A percentile compares a stretch with the other conserved stretches of the same genome.
Conservation (phyloP, 2,888 invertebrate genomes). For the Abrostola tripartita region DNA sequence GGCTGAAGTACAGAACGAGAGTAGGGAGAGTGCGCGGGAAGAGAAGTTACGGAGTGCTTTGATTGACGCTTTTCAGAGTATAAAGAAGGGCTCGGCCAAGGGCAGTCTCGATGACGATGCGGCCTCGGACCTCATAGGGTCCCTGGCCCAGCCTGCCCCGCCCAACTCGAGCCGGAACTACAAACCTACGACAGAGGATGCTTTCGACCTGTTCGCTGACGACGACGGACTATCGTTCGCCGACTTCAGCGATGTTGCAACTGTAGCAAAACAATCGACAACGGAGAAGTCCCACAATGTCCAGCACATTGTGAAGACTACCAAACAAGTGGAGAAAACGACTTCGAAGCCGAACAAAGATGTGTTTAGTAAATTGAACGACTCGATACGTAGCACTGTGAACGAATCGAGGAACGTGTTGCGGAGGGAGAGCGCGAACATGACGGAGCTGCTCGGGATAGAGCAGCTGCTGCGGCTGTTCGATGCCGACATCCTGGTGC, state of each 20-base stretch:
- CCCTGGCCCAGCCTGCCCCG: conserved; percentile 62
- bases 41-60: conserved; percentile 81
- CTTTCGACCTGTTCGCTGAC: conserved; percentile 78
- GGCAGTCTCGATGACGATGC: conserved; percentile 77
- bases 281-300: conserved; percentile 84
- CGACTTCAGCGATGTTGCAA: conserved; percentile 70
- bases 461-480: conserved; percentile 88
- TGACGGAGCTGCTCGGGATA: conserved; percentile 72
- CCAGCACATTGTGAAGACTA: conserved; percentile 81
- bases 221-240: conserved; percentile 82
- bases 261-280: conserved; percentile 67
- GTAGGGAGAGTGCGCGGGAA: conserved; percentile 76
- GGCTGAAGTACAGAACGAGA: conserved; percentile 69
- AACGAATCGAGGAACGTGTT: conserved; percentile 76
- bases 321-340: conserved; percentile 69
- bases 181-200: conserved; percentile 68
- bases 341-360: conserved; percentile 72
- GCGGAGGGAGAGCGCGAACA: conserved; percentile 58
- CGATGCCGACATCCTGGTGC: conserved; percentile 86
- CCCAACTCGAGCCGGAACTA: conserved; percentile 62
- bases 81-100: conserved; percentile 80
- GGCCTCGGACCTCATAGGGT: conserved; percentile 78
- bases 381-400: conserved; percentile 74
- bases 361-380: conserved; percentile 72
- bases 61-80: conserved; percentile 84